These are phyloP conservation scores for Triplophysa rosa DNA, from an alignment of 2,113 vertebrate species.

Conservation along the genomic window DNA sequence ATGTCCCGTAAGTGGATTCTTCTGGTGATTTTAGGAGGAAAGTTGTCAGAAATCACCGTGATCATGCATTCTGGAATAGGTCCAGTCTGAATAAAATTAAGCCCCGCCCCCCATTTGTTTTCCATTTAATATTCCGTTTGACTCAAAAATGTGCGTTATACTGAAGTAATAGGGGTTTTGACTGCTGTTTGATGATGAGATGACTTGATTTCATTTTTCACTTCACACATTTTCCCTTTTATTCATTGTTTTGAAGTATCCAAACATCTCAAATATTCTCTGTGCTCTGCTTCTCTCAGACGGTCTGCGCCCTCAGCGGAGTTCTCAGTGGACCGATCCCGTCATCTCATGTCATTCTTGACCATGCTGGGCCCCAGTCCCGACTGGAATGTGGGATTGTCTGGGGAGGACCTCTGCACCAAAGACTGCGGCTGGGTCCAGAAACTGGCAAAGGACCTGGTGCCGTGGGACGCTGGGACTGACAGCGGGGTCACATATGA, in stretches of 20 bases:
- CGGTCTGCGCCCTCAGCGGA: slow-evolving; percentile 93
- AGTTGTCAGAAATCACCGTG: too few relatives aligned
- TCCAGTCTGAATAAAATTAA: too few relatives aligned
- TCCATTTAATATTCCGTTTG: too few relatives aligned
- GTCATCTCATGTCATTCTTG: slow-evolving; percentile 95
- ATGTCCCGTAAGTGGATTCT: too few relatives aligned
- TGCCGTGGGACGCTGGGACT: slow-evolving; percentile 96
- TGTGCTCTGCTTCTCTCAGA: slow-evolving; percentile 63
- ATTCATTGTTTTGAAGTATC: too few relatives aligned
- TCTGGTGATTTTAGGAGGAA: too few relatives aligned
- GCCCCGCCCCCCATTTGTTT: too few relatives aligned
- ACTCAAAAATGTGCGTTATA: too few relatives aligned
- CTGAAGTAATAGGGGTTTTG: too few relatives aligned
- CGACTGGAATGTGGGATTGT: slow-evolving; percentile 95
- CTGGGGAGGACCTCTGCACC: slow-evolving; percentile 92
- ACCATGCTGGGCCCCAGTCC: slow-evolving; percentile 97
- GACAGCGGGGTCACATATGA: slow-evolving; percentile 92
- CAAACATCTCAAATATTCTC: neutral
- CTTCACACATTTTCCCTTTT: neutral
- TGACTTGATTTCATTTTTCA: too few relatives aligned
- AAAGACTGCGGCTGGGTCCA: slow-evolving; percentile 97
- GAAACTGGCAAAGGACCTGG: slow-evolving; percentile 86
- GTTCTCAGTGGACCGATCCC: slow-evolving; percentile 90
- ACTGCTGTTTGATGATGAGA: too few relatives aligned
- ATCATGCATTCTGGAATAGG: too few relatives aligned